These are phyloP conservation scores for Pachycephus smyrnensis DNA, from an alignment of 2,888 invertebrate species.

Conservation along the genomic window DNA sequence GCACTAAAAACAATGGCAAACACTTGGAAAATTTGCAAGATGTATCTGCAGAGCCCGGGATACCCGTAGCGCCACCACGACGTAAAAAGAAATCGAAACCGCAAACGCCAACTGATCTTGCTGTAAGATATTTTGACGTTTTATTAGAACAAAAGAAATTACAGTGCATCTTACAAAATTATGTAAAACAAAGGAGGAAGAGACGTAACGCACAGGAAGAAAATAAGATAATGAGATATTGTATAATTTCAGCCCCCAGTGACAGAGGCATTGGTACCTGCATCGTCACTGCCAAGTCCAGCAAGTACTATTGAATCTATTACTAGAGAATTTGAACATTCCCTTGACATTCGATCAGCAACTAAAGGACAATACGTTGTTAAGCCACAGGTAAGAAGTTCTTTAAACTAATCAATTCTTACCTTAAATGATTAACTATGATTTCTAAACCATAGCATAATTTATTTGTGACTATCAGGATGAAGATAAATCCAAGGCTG, in stretches of 20 bases:
- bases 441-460: neutral
- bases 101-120: slow-evolving; percentile 61
- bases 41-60: slow-evolving; percentile 47
- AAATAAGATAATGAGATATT: no score
- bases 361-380: slow-evolving; percentile 75
- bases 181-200: slow-evolving; percentile 59
- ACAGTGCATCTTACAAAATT: slow-evolving; percentile 65
- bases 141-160: slow-evolving; percentile 39
- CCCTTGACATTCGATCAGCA: slow-evolving; percentile 76
- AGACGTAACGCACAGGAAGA: no score
- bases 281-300: slow-evolving; percentile 77
- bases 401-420: slow-evolving; percentile 17
- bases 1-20: slow-evolving; percentile 76
- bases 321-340: slow-evolving; percentile 86
- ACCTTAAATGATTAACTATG: no score
- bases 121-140: slow-evolving; percentile 56
- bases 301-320: slow-evolving; percentile 84
- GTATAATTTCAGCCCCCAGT: slow-evolving; percentile 62
- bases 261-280: slow-evolving; percentile 62
- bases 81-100: slow-evolving; percentile 78
- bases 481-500: slow-evolving; percentile 76
- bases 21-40: slow-evolving; percentile 48
- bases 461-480: slow-evolving; percentile 68
- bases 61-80: slow-evolving; percentile 83
- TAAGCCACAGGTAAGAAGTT: slow-evolving; percentile 70